Conservation (phyloP, 2,888 invertebrate species). For the Girardia tigrina region DNA sequence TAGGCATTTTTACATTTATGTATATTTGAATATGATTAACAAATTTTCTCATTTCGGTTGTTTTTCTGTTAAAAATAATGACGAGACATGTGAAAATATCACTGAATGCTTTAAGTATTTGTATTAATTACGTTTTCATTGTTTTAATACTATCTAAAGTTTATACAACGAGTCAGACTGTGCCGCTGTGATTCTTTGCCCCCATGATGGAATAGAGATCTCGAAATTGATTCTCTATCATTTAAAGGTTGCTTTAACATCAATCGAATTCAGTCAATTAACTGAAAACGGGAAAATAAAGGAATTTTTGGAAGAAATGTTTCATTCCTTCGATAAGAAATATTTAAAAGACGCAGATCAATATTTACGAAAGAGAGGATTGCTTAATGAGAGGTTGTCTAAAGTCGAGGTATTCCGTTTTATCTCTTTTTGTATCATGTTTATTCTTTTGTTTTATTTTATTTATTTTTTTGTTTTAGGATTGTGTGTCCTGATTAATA, state of each 20-base stretch:
- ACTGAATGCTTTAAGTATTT: neutral
- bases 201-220: neutral
- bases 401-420: slow-evolving; percentile 16
- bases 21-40: too few relatives aligned
- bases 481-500: too few relatives aligned
- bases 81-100: neutral
- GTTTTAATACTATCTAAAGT: neutral
- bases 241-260: neutral
- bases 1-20: too few relatives aligned
- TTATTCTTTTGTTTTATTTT: too few relatives aligned
- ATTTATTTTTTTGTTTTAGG: too few relatives aligned
- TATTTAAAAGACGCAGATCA: slow-evolving; percentile 13
- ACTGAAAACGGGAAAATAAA: neutral
- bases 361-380: neutral
- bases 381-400: neutral
- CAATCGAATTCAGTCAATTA: neutral
- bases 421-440: too few relatives aligned
- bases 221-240: neutral
- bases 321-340: slow-evolving; percentile 1
- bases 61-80: neutral
- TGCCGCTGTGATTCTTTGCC: neutral
- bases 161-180: neutral
- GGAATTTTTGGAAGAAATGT: neutral
- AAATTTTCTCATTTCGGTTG: neutral
- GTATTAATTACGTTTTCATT: neutral